Base-by-base conservation (phyloP, 2,888 invertebrate species). In the Hyppa rectilinea region DNA sequence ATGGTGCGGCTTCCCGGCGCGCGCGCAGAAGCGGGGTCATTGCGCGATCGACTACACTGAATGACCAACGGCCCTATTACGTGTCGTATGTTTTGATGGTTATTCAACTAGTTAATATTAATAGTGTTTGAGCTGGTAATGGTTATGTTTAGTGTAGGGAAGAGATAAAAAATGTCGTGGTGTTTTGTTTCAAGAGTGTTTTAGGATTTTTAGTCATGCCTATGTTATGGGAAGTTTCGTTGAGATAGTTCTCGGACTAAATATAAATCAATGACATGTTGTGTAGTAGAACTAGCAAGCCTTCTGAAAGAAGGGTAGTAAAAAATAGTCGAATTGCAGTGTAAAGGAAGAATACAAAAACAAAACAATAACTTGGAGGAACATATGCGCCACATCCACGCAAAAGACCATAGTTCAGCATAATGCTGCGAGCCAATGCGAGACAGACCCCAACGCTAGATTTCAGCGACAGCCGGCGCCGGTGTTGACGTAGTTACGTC, bases 21-120 rank as follows among this genome's bases (percentile, higher is more conserved):
- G 83, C 85, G 81, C 80, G 85, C 85, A 86, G 86, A 85, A 86
- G 85, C 87, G 93, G 91, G 95, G 95, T 95, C 95, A 94, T 90
- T 92, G 95, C 87, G 94, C 94, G 92, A 90, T 91, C 92, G 91
- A 87, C 91, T 91, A 88, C 92, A 93, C 92, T 93, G 92, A 92
- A 89, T 91, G 92, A 90, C 90, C 92, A 90, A 83, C 85, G 82
- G 80, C 75, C 80, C 83, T 86, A 92, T 92, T 93, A 91, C 92
- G 90, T 93, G 82, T 90, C 81, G 62, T 74, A 60, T 75, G 50
- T 70, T 67, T 64, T 69, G 79, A 92, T 92, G 82, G 88, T 80
- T 82, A 56, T 78, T 56, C 60, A 86, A 90, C 87, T 77, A 76
- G 79, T 56, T 68, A 38, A 56, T 72, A 72, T 77, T 77, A 83